Conservation (phyloP, 2,888 invertebrate genomes). For the Megaustenia siamemsis region DNA sequence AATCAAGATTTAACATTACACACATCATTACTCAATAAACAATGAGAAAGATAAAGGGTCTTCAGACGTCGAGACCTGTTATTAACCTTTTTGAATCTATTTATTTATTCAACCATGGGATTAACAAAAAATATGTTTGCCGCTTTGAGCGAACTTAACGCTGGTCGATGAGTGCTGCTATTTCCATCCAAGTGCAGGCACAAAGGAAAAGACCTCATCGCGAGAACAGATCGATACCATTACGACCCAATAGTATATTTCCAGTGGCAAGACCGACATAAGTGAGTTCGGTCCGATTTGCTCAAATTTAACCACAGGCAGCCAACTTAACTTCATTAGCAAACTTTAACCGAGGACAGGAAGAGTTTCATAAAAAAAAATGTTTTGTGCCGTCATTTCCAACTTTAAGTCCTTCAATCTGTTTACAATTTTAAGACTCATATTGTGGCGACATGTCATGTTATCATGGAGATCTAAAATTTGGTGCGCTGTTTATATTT, state of each 20-base stretch:
- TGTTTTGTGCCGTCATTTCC: too few relatives aligned
- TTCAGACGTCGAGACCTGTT: not conserved
- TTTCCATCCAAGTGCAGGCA: not conserved
- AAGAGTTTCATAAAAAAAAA: too few relatives aligned
- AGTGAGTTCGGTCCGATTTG: not conserved
- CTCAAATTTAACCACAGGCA: not conserved
- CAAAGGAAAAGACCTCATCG: not conserved
- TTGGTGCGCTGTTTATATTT: too few relatives aligned
- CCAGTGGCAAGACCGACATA: not conserved
- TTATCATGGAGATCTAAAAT: too few relatives aligned
- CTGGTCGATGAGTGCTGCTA: conserved; percentile 7
- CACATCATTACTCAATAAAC: too few relatives aligned
- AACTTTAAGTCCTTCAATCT: too few relatives aligned
- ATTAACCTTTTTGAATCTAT: not conserved
- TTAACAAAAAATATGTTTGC: not conserved
- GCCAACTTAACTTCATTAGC: not conserved
- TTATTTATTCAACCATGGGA: not conserved
- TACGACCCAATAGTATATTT: not conserved
- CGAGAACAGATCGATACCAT: not conserved
- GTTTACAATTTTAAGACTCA: too few relatives aligned
- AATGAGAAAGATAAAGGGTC: too few relatives aligned
- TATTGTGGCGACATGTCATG: too few relatives aligned
- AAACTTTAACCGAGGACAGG: too few relatives aligned
- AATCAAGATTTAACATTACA: too few relatives aligned
- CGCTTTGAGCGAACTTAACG: not conserved